Evolutionary conservation across 2,113 vertebrate genomes (phyloP).

Genomic region (Misgurnus mizolepis): DNA sequence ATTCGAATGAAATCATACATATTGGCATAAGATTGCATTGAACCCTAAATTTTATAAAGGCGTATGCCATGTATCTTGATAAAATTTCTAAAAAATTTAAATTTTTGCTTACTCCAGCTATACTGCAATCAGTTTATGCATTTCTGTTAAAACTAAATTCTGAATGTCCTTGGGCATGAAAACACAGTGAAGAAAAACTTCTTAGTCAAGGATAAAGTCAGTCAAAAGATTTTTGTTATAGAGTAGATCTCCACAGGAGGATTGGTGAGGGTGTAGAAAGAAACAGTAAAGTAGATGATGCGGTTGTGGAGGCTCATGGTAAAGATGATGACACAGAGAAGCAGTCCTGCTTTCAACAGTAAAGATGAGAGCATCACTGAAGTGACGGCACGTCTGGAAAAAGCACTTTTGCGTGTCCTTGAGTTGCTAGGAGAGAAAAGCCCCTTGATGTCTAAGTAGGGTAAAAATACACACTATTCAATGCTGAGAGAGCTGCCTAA

Average conservation of each 20-base stretch:
- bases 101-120: too few relatives aligned
- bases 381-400: constrained; percentile 12
- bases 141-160: too few relatives aligned
- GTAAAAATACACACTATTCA: constrained; percentile 1
- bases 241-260: not conserved
- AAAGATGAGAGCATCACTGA: constrained; percentile 44
- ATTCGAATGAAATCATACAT: too few relatives aligned
- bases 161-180: too few relatives aligned
- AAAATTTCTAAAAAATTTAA: too few relatives aligned
- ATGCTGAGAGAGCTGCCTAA: not conserved
- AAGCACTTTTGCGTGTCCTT: constrained; percentile 35
- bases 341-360: constrained; percentile 26
- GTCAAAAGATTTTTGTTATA: not conserved
- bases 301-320: not conserved
- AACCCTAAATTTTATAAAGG: too few relatives aligned
- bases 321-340: constrained; percentile 24
- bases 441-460: constrained; percentile 8
- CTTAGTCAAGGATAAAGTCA: not conserved
- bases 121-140: too few relatives aligned
- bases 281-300: not conserved
- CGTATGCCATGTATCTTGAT: too few relatives aligned
- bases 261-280: not conserved
- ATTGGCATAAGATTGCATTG: too few relatives aligned
- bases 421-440: constrained; percentile 20
- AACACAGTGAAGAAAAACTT: not conserved